Base-by-base conservation (phyloP, 2,113 vertebrate genomes). In the Athene cunicularia region DNA sequence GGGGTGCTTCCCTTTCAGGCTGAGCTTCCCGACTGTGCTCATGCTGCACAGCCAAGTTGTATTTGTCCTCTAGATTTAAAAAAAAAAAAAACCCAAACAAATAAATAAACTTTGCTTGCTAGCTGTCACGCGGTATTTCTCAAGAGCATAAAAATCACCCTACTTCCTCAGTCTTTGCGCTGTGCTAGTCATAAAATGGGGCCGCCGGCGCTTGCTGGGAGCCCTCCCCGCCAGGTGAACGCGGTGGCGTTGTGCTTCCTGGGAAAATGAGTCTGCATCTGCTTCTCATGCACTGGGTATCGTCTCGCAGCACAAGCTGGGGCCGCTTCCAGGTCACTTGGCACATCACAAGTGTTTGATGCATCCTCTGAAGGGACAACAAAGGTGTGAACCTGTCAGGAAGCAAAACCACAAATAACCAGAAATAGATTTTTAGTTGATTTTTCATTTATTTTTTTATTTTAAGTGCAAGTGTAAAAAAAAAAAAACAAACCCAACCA, bases 341-440 rank as follows among this genome's bases (percentile, higher is more conserved):
- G 88, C 86, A 45, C 80, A 74, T 85, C 93, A 18, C 62, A 28
- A 55, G 71, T 62, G 86, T 83, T 96, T 96, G 91, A 68, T 85
- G 95, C 70, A 14, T 76, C 66, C 80, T 93, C 92, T 82, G 94
- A 63, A 86, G 84, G 90, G 94, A 87, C 86, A 83, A 24, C 80
- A 96, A 80, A 97, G 84, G 95, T 97, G 95, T 45, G 88, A 95
- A 93, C 80, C 35, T 73, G 85, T 91, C 83, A 79, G 77, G 71
- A 68, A 64, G 73, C 41, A 88, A 88, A 89, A 33, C 1, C 72
- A 63, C 41, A 87, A 82, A 94, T 82, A 92, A 43, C 53, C 53
- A 62, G 81, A 72, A 94, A 86, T 83, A 64, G 81, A 90, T 85
- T 94, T 91, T 93, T 76, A 55, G 80, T 66, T 76, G 52, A 5